Evolutionary conservation across 2,888 invertebrate species (phyloP).

Genomic region (Nomada flava): DNA sequence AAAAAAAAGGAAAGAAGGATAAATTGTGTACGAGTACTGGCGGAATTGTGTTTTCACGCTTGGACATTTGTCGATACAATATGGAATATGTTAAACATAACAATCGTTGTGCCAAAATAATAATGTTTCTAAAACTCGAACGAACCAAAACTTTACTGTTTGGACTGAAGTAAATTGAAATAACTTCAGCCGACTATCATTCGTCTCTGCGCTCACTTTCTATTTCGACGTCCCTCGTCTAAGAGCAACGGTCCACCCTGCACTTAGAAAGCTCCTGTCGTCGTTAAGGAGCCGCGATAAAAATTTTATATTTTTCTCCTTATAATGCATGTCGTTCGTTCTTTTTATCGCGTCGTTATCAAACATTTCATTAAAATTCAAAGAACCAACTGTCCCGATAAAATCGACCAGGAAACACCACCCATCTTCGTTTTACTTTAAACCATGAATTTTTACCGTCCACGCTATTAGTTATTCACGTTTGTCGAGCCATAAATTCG

Average conservation of each 20-base stretch:
- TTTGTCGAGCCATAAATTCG: conserved; percentile 27
- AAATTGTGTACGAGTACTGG: not conserved
- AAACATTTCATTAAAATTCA: not conserved
- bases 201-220: not conserved
- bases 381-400: not conserved
- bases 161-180: not conserved
- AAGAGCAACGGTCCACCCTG: not conserved
- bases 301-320: too few species aligned
- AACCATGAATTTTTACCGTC: not conserved
- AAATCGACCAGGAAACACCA: not conserved
- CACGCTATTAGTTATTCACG: conserved; percentile 1
- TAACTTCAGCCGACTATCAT: not conserved
- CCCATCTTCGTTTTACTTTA: not conserved
- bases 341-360: not conserved
- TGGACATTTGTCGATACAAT: not conserved
- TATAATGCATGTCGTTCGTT: too few species aligned
- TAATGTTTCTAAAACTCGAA: too few species aligned
- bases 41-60: conserved; percentile 14
- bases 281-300: too few species aligned
- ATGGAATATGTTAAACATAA: too few species aligned
- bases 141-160: too few species aligned
- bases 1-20: not conserved
- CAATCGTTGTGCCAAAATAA: too few species aligned
- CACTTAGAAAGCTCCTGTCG: too few species aligned
- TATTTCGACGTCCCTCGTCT: not conserved